Base-by-base conservation (phyloP, 2,888 invertebrate species). In the Julus scanicus region DNA sequence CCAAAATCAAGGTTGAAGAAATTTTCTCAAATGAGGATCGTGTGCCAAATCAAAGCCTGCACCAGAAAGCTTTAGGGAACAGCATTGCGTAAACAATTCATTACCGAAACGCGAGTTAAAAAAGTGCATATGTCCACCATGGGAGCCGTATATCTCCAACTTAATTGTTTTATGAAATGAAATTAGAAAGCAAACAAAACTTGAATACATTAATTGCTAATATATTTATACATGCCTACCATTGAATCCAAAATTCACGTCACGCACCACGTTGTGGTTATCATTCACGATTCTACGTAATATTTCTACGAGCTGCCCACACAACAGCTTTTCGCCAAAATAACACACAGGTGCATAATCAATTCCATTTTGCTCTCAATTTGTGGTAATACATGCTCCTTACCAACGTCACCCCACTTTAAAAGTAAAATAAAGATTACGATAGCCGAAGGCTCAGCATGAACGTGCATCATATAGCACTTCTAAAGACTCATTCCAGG, bases 221-320 rank as follows among this genome's bases (percentile, higher is more conserved):
- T 57, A 57, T 57, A 29, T 29, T 29, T 29, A 29, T 29, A n/a
- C 53, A 49, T 17, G 15, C 53, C 53, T 13, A 15, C 3, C n/a
- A 71, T 71, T 11, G 29, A 29, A 29, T 71, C 29, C 29, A 29
- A 71, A 29, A 71, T 71, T 71, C 71, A 2, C 71, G 71, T 71
- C 71, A 71, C 71, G 71, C 71, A 29, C 71, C 71, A 6, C 9
- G 8, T 71, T 71, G 71, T 29, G 71, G 71, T 71, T 71, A 71
- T 29, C 71, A 71, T 71, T 71, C 71, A 71, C 71, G 71, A 71
- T 71, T 71, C 29, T 29, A 29, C 71, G 11, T 71, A 71, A 63
- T 63, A 63, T n/a, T n/a, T n/a, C 63, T n/a, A n/a, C 63, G 63
- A 71, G 71, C 71, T 71, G 71, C 71, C 71, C 71, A 71, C 71